A percentile compares a stretch with the other conserved stretches of the same genome.
Evolutionary conservation across 2,888 invertebrate species (phyloP).

Genomic region (Junonia oenone): DNA sequence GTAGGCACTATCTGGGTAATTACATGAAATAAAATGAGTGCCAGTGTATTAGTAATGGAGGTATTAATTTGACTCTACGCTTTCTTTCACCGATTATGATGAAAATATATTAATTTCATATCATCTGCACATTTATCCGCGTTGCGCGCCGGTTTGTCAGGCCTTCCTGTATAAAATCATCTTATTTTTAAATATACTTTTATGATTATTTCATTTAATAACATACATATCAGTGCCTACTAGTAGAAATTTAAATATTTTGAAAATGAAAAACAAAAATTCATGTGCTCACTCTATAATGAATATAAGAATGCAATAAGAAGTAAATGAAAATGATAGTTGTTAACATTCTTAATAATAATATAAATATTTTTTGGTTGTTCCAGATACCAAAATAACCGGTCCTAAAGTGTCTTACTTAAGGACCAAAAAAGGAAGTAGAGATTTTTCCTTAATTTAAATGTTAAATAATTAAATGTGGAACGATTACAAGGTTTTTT

Average conservation of each 20-base stretch:
- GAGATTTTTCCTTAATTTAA: neutral
- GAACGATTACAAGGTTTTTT: neutral
- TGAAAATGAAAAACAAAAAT: too few relatives aligned
- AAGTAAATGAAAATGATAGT: too few relatives aligned
- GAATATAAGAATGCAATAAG: too few relatives aligned
- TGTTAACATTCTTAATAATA: neutral
- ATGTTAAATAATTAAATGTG: neutral
- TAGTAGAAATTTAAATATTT: too few relatives aligned
- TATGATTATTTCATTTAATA: too few relatives aligned
- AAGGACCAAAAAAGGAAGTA: neutral
- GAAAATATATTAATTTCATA: neutral
- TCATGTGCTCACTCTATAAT: too few relatives aligned
- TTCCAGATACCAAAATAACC: neutral
- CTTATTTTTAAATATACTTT: too few relatives aligned
- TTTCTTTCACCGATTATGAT: neutral
- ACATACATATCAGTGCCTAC: too few relatives aligned
- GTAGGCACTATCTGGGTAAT: constrained; percentile 27
- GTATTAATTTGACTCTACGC: neutral
- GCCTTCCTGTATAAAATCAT: too few relatives aligned
- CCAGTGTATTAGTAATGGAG: constrained; percentile 10
- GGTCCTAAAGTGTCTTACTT: neutral
- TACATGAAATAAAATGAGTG: constrained; percentile 21
- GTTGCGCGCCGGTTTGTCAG: too few relatives aligned
- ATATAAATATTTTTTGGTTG: neutral
- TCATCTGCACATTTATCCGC: too few relatives aligned